Conservation (phyloP, 2,797 vertebrate species). For the Rhodeus uyekii region DNA sequence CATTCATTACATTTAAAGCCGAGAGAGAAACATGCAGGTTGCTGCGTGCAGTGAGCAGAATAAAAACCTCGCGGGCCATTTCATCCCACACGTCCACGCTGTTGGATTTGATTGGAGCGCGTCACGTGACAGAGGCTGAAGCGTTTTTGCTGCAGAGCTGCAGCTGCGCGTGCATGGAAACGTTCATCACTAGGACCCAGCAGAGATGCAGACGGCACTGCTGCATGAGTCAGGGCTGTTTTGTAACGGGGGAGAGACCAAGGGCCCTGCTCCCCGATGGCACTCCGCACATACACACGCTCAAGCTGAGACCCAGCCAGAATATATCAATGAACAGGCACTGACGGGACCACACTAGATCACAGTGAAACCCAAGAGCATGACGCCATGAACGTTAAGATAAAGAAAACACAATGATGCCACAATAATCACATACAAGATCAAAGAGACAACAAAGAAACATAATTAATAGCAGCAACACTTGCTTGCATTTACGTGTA, state of each 20-base stretch:
- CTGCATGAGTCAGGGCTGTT: conserved; percentile 74
- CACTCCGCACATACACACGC: conserved; percentile 20
- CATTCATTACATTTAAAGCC: neutral
- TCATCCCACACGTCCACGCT: conserved; percentile 44
- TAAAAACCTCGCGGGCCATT: conserved; percentile 45
- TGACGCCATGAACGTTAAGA: neutral
- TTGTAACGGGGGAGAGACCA: conserved; percentile 62
- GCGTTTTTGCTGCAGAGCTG: conserved; percentile 29
- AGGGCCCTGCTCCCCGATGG: conserved; percentile 55
- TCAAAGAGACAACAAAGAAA: conserved; percentile 9
- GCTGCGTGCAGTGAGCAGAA: conserved; percentile 42
- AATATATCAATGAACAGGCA: conserved; percentile 7
- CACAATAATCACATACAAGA: neutral
- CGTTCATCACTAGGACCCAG: conserved; percentile 62
- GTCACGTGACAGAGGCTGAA: conserved; percentile 37
- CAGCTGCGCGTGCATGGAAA: conserved; percentile 19
- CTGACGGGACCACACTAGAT: neutral
- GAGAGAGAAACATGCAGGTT: conserved; percentile 24
- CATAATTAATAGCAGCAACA: neutral
- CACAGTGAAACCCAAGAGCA: neutral
- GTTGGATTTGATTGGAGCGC: conserved; percentile 46
- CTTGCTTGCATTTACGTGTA: neutral
- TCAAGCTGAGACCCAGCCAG: neutral
- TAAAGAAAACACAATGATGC: neutral
- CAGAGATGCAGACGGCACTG: conserved; percentile 55